Evolutionary conservation across 2,113 vertebrate species (phyloP).

Genomic region (Falco punctatus): DNA sequence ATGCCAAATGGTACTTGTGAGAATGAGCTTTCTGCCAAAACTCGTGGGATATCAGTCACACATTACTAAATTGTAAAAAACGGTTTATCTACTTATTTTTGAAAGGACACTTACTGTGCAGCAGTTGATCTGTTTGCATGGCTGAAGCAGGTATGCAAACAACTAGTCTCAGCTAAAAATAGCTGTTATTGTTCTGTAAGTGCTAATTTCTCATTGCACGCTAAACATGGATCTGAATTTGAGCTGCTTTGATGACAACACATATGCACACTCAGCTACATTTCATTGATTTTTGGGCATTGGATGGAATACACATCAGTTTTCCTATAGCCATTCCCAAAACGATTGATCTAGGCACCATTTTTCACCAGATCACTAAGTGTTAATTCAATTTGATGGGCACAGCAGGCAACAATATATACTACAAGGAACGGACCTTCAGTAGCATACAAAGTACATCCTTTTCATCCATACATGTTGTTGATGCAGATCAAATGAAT

Average conservation of each 20-base stretch:
- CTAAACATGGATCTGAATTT: neutral
- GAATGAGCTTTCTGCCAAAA: neutral
- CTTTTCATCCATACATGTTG: neutral
- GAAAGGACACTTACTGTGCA: neutral
- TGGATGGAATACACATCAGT: neutral
- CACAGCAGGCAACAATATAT: slow-evolving; percentile 2
- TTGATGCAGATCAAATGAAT: slow-evolving; percentile 31
- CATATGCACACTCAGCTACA: neutral
- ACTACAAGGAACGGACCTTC: slow-evolving; percentile 13
- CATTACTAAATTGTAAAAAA: neutral
- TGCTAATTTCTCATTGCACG: neutral
- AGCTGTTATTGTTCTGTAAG: neutral
- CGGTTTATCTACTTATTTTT: neutral
- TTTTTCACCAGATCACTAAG: slow-evolving; percentile 56
- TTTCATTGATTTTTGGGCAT: slow-evolving; percentile 52
- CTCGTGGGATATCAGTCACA: neutral
- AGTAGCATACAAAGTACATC: neutral
- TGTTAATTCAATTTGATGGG: slow-evolving; percentile 66
- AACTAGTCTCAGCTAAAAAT: slow-evolving; percentile 3
- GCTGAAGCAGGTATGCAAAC: neutral
- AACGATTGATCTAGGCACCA: slow-evolving; percentile 44
- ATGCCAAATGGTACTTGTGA: neutral
- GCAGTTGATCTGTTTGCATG: neutral
- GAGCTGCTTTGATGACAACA: neutral
- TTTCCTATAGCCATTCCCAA: slow-evolving; percentile 34